Conservation (phyloP, 2,888 invertebrate species). For the Eupithecia subfuscata region DNA sequence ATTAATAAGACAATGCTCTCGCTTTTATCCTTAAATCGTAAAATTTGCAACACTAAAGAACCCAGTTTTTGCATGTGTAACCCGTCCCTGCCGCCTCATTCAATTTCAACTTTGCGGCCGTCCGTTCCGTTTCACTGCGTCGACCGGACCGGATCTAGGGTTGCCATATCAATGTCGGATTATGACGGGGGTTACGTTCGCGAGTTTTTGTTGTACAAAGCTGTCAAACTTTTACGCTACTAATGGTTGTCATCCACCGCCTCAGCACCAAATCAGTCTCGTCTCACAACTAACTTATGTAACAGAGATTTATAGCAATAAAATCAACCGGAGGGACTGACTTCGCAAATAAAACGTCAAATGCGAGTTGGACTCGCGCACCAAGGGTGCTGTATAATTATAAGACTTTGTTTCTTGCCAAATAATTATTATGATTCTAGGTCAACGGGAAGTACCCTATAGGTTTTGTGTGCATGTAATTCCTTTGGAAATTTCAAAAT, state of each 20-base stretch:
- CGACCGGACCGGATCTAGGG: constrained; percentile 33
- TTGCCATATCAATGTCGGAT: constrained; percentile 10
- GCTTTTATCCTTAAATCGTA: not conserved
- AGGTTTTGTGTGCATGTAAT: no score
- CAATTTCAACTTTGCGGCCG: constrained; percentile 55
- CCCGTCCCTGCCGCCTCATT: constrained; percentile 39
- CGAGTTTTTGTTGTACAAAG: not conserved
- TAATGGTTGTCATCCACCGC: not conserved
- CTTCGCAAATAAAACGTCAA: no score
- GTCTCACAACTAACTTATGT: not conserved
- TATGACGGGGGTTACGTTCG: constrained; percentile 3
- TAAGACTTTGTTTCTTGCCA: no score
- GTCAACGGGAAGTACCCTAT: no score
- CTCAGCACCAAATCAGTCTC: not conserved
- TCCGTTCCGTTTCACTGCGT: constrained; percentile 33
- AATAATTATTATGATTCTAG: no score
- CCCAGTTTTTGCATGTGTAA: not conserved
- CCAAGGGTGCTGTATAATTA: no score
- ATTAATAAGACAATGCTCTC: not conserved
- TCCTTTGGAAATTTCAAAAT: no score
- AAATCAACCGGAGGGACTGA: no score
- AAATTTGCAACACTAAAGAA: not conserved
- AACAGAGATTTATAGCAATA: no score
- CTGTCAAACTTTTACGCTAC: not conserved
- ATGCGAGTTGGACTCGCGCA: no score